Evolutionary conservation across 2,113 vertebrate species (phyloP).

Genomic region (Chinchilla lanigera): DNA sequence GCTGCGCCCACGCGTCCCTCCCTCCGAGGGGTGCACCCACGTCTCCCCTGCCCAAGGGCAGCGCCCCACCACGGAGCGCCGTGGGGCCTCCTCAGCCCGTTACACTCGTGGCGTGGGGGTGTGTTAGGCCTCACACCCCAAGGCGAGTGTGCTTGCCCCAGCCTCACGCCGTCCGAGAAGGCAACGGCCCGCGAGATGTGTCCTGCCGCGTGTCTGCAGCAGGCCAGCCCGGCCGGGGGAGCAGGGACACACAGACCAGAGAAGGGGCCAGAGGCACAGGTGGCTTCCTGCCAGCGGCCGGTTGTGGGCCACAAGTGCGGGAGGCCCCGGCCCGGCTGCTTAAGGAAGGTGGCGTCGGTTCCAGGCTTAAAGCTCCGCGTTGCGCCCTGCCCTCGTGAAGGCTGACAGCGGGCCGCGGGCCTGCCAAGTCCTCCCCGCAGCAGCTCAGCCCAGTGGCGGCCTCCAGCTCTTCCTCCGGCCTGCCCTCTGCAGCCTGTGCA

Average conservation of each 20-base stretch:
- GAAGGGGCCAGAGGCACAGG: background rate
- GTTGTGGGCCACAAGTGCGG: background rate
- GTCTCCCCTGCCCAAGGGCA: background rate
- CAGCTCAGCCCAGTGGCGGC: no score
- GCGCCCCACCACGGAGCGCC: background rate
- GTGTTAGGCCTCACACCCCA: background rate
- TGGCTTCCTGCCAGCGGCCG: background rate
- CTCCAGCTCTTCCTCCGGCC: background rate
- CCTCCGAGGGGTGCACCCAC: fast-evolving
- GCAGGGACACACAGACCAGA: background rate
- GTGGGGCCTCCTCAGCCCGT: background rate
- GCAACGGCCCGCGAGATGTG: no score
- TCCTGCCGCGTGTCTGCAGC: background rate
- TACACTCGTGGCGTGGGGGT: background rate
- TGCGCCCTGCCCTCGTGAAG: background rate
- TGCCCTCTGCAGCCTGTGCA: background rate
- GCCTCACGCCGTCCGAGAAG: background rate
- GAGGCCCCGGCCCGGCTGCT: background rate
- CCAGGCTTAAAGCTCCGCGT: no score
- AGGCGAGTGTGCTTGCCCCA: background rate
- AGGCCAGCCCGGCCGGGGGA: background rate
- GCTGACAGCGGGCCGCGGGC: no score
- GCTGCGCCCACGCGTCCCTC: background rate
- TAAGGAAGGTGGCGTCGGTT: background rate
- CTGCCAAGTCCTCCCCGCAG: no score